phyloP scores from a whole-genome alignment of 2,888 invertebrate species.

The Pandemis corylana region DNA sequence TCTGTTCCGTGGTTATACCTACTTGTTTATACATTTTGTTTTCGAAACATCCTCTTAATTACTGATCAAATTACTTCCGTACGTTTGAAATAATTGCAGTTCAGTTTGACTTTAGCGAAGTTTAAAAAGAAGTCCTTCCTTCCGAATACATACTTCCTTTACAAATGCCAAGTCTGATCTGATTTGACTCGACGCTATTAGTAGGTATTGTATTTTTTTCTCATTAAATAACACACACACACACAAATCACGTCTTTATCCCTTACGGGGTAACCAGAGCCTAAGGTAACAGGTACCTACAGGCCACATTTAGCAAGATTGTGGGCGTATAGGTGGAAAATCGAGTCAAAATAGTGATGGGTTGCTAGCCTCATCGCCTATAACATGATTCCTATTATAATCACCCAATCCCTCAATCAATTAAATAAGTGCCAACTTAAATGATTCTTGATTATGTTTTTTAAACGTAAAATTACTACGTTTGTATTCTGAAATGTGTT shows the following conservation, averaged over 20 bases:
- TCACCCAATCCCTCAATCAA: too few relatives aligned
- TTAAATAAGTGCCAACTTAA: too few relatives aligned
- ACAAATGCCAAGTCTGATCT: background rate
- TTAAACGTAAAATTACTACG: background rate
- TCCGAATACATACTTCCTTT: background rate
- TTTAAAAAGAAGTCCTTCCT: background rate
- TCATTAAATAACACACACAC: too few relatives aligned
- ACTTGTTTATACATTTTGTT: background rate
- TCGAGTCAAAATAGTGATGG: too few relatives aligned
- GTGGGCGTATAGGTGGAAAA: too few relatives aligned
- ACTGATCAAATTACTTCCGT: background rate
- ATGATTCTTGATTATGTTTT: background rate
- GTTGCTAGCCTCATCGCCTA: too few relatives aligned
- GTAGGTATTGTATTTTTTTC: background rate
- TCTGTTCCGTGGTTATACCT: too few relatives aligned
- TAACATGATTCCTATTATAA: too few relatives aligned
- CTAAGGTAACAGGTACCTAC: too few relatives aligned
- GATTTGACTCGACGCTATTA: background rate
- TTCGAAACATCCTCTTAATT: constrained; percentile 10
- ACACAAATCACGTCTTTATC: too few relatives aligned
- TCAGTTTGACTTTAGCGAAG: constrained; percentile 4
- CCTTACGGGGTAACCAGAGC: too few relatives aligned
- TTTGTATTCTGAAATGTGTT: constrained; percentile 1
- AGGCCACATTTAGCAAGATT: too few relatives aligned
- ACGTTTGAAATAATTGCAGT: background rate